Percentiles rank a stretch among this genome's conserved stretches.
Evolutionary conservation across 2,888 invertebrate genomes (phyloP).

Genomic region (Acanthopleura granulata): DNA sequence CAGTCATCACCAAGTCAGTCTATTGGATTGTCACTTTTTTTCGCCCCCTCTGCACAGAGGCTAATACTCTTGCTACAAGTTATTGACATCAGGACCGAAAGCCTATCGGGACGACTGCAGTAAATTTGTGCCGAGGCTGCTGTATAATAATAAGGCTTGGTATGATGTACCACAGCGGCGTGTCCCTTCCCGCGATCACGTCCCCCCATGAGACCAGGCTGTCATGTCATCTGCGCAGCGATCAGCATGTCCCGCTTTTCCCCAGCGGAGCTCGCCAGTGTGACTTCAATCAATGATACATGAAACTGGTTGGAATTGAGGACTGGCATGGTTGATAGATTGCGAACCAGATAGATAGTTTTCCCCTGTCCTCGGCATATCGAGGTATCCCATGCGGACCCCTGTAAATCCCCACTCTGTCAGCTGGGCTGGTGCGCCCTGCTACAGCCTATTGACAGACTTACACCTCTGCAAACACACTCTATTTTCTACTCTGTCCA

Average conservation of each 20-base stretch:
- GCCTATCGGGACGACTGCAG: neutral
- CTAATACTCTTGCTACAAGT: neutral
- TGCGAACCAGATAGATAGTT: neutral
- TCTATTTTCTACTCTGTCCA: conserved; percentile 7
- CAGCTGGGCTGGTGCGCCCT: no score
- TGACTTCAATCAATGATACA: conserved; percentile 15
- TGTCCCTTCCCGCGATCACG: neutral
- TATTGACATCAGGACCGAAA: neutral
- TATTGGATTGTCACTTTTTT: no score
- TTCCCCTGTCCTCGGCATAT: no score
- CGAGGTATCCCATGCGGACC: neutral
- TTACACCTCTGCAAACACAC: conserved; percentile 2
- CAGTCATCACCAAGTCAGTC: no score
- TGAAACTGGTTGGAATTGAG: neutral
- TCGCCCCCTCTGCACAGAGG: no score
- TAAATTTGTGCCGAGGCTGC: neutral
- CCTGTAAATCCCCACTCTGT: neutral
- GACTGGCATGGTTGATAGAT: neutral
- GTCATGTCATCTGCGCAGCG: neutral
- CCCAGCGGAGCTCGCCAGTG: neutral
- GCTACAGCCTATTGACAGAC: conserved; percentile 1
- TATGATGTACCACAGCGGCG: neutral
- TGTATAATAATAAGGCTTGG: neutral
- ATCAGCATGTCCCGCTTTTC: neutral
- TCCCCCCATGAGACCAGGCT: neutral